Conservation (phyloP, 2,888 invertebrate genomes). For the Platynereis dumerilii region DNA sequence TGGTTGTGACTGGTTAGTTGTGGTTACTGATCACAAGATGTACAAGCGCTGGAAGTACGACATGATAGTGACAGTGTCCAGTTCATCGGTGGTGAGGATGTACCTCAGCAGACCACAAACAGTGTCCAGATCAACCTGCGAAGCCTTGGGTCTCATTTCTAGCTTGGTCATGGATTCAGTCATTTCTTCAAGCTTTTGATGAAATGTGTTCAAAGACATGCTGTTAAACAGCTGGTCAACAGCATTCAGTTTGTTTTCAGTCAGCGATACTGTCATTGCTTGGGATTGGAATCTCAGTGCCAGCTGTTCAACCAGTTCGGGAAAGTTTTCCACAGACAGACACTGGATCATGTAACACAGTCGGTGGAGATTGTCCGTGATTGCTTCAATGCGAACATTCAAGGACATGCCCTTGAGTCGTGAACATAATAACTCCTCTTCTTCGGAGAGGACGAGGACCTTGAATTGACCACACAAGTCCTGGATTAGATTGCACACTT, state of each 20-base stretch:
- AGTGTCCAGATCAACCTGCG: constrained; percentile 8
- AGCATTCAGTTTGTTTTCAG: constrained; percentile 1
- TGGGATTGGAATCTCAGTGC: background rate
- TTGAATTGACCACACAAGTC: constrained; percentile 14
- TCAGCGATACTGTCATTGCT: background rate
- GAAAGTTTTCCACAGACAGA: constrained; percentile 2
- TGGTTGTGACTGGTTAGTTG: background rate
- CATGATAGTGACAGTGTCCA: constrained; percentile 3
- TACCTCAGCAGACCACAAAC: constrained; percentile 1
- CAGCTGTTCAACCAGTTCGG: constrained; percentile 1
- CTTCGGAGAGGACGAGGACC: constrained; percentile 9
- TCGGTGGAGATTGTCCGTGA: constrained; percentile 2
- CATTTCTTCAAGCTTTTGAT: background rate
- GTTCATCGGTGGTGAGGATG: background rate
- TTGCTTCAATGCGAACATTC: background rate
- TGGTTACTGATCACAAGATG: constrained; percentile 3
- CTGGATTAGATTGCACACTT: constrained; percentile 17
- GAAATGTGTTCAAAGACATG: background rate
- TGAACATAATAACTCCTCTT: constrained; percentile 14
- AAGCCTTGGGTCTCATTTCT: constrained; percentile 1
- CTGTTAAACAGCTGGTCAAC: constrained; percentile 9
- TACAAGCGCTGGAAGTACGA: background rate
- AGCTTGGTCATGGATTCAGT: background rate
- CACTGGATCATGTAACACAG: constrained; percentile 8
- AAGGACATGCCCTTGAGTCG: constrained; percentile 14